Base-by-base conservation (phyloP, 2,888 invertebrate genomes). In the Ophion costatus region DNA sequence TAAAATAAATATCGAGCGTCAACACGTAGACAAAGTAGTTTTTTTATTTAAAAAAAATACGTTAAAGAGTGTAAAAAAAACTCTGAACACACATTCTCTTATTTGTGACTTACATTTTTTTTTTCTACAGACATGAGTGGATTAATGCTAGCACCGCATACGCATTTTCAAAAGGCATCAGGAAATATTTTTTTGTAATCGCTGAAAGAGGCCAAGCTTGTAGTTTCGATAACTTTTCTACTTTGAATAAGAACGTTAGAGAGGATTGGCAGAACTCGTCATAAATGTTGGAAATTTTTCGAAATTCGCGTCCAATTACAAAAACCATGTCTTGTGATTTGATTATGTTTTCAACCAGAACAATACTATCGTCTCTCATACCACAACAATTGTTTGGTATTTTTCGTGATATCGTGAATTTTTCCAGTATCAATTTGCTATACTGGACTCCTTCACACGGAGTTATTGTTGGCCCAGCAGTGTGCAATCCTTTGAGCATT, bases 321-420 rank as follows among this genome's bases (percentile, higher is more conserved):
- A n/a, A 59, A 9, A 71, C 7, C 7, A 38, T 11, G 6, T 59
- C 38, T 10, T n/a, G 11, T 0, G 6, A 22, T 57, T 57, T 33
- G 10, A 59, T 17, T 10, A 71, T 71, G 38, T 71, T 71, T n/a
- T 71, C 59, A 14, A 71, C 22, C 10, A 33, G 9, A 10, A 71
- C 20, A 14, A 71, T 71, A 10, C 17, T 24, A 29, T 57, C 9
- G 22, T 9, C 51, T 9, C 59, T 56, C 11, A 59, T 33, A 38
- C 51, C 24, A 70, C 14, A 70, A 70, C 70, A 70, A 56, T 70
- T 70, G 24, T 56, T 56, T 29, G 70, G 70, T 10, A 70, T 14
- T 56, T 67, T 45, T 20, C 20, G n/a, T 10, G 9, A n/a, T 11
- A 67, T 20, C 42, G 67, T 45, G 11, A 67, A 67, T 42, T 45